A percentile compares a stretch with the other conserved stretches of the same genome.
Conservation (phyloP, 2,888 invertebrate genomes). For the Beris chalybata region DNA sequence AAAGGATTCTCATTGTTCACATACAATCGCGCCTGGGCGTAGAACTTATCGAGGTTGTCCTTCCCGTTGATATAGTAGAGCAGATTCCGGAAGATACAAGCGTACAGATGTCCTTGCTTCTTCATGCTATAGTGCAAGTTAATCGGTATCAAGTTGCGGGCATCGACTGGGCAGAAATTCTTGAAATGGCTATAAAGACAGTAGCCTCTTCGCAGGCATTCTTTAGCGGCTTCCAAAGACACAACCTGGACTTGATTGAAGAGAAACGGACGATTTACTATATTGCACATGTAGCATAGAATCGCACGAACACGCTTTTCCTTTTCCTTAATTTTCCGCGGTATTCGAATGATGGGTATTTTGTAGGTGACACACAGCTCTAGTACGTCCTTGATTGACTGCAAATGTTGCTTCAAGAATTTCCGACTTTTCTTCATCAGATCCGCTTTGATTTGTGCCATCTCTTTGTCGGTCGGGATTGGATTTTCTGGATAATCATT, state of each 20-base stretch:
- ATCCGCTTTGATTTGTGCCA: background rate
- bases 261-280: slow-evolving; percentile 39
- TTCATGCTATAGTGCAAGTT: slow-evolving; percentile 34
- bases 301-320: background rate
- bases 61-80: slow-evolving; percentile 63
- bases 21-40: slow-evolving; percentile 62
- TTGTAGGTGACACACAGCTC: background rate
- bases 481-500: background rate
- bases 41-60: slow-evolving; percentile 59
- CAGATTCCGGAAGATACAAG: slow-evolving; percentile 62
- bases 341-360: background rate
- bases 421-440: background rate
- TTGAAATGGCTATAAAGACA: slow-evolving; percentile 66
- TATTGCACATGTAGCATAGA: background rate
- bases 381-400: background rate
- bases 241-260: slow-evolving; percentile 63
- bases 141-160: slow-evolving; percentile 51
- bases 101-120: slow-evolving; percentile 54
- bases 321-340: background rate
- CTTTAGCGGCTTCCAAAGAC: slow-evolving; percentile 60
- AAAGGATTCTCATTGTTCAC: slow-evolving; percentile 54
- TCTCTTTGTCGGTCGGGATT: background rate
- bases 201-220: slow-evolving; percentile 62
- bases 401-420: background rate
- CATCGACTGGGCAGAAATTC: slow-evolving; percentile 66